Evolutionary conservation across 2,888 invertebrate species (phyloP), one percentile per base, ranked within the genome.

Genomic region (Folsomia manolachei): DNA sequence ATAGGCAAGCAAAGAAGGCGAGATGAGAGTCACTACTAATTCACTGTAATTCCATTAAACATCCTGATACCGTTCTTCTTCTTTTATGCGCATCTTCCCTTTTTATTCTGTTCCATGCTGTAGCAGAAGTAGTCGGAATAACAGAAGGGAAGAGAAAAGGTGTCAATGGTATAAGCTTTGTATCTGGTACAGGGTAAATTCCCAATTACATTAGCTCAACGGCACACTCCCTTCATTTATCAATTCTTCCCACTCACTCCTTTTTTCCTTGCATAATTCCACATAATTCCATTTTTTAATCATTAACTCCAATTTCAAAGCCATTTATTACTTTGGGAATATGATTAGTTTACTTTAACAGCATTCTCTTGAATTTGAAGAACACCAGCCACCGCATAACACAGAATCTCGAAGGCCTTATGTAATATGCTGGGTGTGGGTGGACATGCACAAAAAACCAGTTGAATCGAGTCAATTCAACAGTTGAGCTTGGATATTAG

Each of bases 191-290:
- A n/a, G 25, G 56, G 24, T 52, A 66, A 66, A 66, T 52, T 39
- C 39, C 27, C 65, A 66, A 66, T 66, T 66, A 66, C 65, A 66
- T 66, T 66, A 66, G 39, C 65, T 18, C n/a, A n/a, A n/a, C n/a
- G n/a, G n/a, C 27, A 26, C 64, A 64, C 64, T 64, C 64, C 52
- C 39, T 66, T 66, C 65, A 66, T 66, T 66, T 66, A 66, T 66
- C 65, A 66, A 51, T 66, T 66, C 65, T 27, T 66, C 65, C 52
- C 65, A 66, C 65, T 66, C 65, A n/a, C n/a, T n/a, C n/a, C n/a
- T n/a, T n/a, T 65, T 72, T 65, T 72, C 60, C 69, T 69, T 72
- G 63, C 69, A 72, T 72, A 72, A 72, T 62, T 72, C 69, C 69
- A 69, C 72, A n/a, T n/a, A n/a, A n/a, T n/a, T n/a, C n/a, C n/a